Conservation (phyloP, 2,797 vertebrate genomes). For the Enteromius anoplus region DNA sequence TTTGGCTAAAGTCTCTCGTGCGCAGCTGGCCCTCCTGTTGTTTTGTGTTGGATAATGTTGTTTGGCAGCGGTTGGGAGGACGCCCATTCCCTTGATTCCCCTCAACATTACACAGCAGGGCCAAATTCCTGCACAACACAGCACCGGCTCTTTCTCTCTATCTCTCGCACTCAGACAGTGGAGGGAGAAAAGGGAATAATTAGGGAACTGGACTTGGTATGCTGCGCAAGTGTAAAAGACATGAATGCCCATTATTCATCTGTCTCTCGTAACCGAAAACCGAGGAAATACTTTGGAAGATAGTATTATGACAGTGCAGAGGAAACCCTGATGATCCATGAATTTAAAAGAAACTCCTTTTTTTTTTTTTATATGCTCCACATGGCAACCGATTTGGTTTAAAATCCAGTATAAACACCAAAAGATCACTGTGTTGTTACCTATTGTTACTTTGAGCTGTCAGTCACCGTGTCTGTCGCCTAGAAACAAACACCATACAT, state of each 20-base stretch:
- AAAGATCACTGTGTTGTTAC: not conserved
- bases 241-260: not conserved
- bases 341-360: not conserved
- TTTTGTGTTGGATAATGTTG: slow-evolving; percentile 78
- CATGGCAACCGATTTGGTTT: not conserved
- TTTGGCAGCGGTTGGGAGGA: slow-evolving; percentile 71
- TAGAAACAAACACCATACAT: slow-evolving; percentile 16
- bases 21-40: slow-evolving; percentile 72
- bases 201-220: slow-evolving; percentile 15
- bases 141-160: slow-evolving; percentile 12
- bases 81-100: slow-evolving; percentile 52
- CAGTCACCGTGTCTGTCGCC: slow-evolving; percentile 21
- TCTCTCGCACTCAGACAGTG: slow-evolving; percentile 6
- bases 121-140: slow-evolving; percentile 36
- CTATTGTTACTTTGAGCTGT: slow-evolving; percentile 1
- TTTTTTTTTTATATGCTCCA: too few relatives aligned
- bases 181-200: slow-evolving; percentile 22
- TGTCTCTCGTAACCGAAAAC: not conserved
- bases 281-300: not conserved
- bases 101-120: slow-evolving; percentile 53
- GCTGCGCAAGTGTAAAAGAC: slow-evolving; percentile 28
- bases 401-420: not conserved
- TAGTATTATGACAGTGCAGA: not conserved
- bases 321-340: not conserved
- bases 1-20: slow-evolving; percentile 57